phyloP scores from a whole-genome alignment of 2,888 invertebrate genomes.

The Ischnura elegans region DNA sequence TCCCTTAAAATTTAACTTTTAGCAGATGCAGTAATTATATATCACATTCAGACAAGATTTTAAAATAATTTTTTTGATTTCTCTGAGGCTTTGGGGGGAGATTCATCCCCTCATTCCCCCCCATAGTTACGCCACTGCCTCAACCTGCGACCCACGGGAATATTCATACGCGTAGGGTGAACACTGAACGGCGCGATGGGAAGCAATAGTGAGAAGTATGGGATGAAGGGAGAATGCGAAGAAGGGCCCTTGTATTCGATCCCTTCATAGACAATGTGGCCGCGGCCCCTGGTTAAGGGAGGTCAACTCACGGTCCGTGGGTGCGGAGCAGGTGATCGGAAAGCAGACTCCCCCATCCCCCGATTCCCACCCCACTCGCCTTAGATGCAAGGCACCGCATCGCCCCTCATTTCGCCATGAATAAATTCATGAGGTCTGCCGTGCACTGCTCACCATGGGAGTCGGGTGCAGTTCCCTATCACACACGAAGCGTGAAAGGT shows the following conservation, averaged over 20 bases:
- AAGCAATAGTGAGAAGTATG: neutral
- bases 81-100: too few species aligned
- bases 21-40: too few species aligned
- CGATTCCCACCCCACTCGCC: too few species aligned
- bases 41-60: too few species aligned
- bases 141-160: too few species aligned
- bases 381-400: neutral
- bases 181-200: neutral
- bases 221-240: neutral
- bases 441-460: conserved; percentile 36
- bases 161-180: too few species aligned
- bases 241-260: neutral
- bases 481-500: neutral
- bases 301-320: too few species aligned
- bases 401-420: conserved; percentile 9
- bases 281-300: neutral
- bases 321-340: conserved; percentile 49
- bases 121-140: neutral
- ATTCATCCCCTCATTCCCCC: too few species aligned
- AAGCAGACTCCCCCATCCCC: neutral
- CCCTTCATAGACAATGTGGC: neutral
- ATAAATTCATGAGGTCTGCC: conserved; percentile 45
- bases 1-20: too few species aligned
- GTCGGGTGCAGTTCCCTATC: conserved; percentile 18
- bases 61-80: too few species aligned